phyloP scores from a whole-genome alignment of 2,797 vertebrate genomes.

The Enoplosus armatus region DNA sequence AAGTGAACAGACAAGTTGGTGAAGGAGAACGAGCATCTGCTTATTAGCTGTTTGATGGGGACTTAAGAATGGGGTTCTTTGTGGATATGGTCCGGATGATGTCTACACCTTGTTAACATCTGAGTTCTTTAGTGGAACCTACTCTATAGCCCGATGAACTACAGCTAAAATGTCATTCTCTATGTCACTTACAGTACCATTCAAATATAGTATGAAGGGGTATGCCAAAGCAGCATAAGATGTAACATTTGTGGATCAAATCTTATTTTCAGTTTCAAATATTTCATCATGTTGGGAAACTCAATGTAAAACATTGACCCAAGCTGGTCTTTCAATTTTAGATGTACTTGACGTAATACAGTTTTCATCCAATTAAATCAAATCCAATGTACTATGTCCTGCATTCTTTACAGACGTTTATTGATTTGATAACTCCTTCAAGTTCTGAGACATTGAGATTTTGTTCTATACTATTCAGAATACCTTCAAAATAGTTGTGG shows the following conservation, averaged over 20 bases:
- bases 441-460: background rate
- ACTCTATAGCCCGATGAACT: background rate
- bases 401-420: background rate
- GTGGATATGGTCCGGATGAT: conserved; percentile 34
- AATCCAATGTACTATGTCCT: background rate
- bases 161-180: background rate
- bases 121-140: conserved; percentile 22
- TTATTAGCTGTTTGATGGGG: conserved; percentile 44
- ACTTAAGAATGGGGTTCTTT: conserved; percentile 33
- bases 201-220: background rate
- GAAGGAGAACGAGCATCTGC: conserved; percentile 15
- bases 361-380: background rate
- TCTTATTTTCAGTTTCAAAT: background rate
- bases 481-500: background rate
- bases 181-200: background rate
- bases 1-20: conserved; percentile 29
- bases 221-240: background rate
- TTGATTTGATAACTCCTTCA: no score
- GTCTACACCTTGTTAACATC: conserved; percentile 36
- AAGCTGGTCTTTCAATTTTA: background rate
- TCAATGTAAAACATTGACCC: background rate
- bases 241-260: background rate
- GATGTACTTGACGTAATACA: background rate
- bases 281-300: background rate
- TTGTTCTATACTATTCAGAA: background rate